Percentiles rank a stretch among this genome's conserved stretches.
Evolutionary conservation across 1,140 invertebrate genomes (phyloP).

Genomic region (Diprion similis): DNA sequence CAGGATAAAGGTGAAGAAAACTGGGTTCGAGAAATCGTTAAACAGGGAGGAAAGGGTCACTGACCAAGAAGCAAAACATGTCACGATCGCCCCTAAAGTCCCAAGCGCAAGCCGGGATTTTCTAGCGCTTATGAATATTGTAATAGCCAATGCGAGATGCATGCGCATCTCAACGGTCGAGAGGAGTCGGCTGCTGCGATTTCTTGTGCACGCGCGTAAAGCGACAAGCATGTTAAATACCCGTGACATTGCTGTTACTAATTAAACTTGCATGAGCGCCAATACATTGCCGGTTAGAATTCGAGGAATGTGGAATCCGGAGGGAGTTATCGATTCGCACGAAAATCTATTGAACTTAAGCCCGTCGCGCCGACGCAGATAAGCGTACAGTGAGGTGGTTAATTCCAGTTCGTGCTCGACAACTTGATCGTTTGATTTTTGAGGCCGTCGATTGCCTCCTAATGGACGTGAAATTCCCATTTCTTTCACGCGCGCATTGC

Average conservation of each 20-base stretch:
- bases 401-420: slow-evolving; percentile 8
- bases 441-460: background rate
- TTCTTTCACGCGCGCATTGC: background rate
- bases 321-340: slow-evolving; percentile 5
- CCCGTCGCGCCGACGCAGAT: background rate
- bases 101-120: slow-evolving; percentile 23
- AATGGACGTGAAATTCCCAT: slow-evolving; percentile 3
- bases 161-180: slow-evolving; percentile 8
- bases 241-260: slow-evolving; percentile 18
- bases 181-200: slow-evolving; percentile 1
- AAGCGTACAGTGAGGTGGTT: background rate
- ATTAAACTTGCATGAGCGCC: slow-evolving; percentile 20
- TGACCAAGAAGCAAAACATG: slow-evolving; percentile 13
- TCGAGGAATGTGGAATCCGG: slow-evolving; percentile 13
- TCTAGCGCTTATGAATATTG: slow-evolving; percentile 32
- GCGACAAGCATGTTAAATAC: slow-evolving; percentile 20
- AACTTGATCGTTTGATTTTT: slow-evolving; percentile 4
- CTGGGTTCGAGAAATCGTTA: slow-evolving; percentile 22
- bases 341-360: slow-evolving; percentile 3
- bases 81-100: slow-evolving; percentile 22
- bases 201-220: slow-evolving; percentile 15
- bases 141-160: slow-evolving; percentile 17
- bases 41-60: background rate
- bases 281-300: slow-evolving; percentile 16
- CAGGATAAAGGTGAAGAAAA: background rate